Conservation (phyloP, 2,797 vertebrate species). For the Rhinophrynus dorsalis region DNA sequence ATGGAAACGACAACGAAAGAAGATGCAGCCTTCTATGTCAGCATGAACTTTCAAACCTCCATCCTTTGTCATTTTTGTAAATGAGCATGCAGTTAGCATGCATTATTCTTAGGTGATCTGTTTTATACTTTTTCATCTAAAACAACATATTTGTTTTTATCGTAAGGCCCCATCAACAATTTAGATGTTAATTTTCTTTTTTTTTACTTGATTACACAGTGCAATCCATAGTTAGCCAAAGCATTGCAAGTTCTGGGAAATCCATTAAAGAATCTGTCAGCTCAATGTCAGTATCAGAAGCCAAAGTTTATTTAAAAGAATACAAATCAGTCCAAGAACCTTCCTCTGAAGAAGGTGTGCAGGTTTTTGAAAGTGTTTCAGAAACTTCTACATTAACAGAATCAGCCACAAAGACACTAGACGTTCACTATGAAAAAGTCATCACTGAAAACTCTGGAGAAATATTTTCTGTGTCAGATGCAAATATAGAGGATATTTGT, state of each 20-base stretch:
- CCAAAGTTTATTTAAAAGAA: constrained; percentile 61
- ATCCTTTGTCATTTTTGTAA: constrained; percentile 45
- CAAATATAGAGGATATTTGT: constrained; percentile 5
- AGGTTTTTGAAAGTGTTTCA: constrained; percentile 72
- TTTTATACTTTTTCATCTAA: constrained; percentile 62
- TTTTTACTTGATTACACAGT: constrained; percentile 84
- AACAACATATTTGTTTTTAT: constrained; percentile 59
- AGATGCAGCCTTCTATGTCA: constrained; percentile 50
- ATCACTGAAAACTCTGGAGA: constrained; percentile 56
- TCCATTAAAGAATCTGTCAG: constrained; percentile 69
- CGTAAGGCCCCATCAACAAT: constrained; percentile 55
- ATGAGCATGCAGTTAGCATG: constrained; percentile 61
- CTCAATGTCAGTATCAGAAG: constrained; percentile 69
- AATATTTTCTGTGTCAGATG: constrained; percentile 50
- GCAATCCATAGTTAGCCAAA: constrained; percentile 81
- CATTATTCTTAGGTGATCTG: constrained; percentile 55
- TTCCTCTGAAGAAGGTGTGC: constrained; percentile 51
- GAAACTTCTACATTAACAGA: constrained; percentile 60
- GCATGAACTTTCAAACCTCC: constrained; percentile 54
- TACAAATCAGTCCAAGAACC: constrained; percentile 59
- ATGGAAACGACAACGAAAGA: constrained; percentile 46
- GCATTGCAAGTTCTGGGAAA: constrained; percentile 66
- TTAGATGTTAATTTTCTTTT: constrained; percentile 63
- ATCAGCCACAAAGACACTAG: constrained; percentile 48
- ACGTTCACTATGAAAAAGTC: constrained; percentile 35